These are phyloP conservation scores for Silurus aristotelis DNA, from an alignment of 2,797 vertebrate genomes.

Conservation along the genomic window DNA sequence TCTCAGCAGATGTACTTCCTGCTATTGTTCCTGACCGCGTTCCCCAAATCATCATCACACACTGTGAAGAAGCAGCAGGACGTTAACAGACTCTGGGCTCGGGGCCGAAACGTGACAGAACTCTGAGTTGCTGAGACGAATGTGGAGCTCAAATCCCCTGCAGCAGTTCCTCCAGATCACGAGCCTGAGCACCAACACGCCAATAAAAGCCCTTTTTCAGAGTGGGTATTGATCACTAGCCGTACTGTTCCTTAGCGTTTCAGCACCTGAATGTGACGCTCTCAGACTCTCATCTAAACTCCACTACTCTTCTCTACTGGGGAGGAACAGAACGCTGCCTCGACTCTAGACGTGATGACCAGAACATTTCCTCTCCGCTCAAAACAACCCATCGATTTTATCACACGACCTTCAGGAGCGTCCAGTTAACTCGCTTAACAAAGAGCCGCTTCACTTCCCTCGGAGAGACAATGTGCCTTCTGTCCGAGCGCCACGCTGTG, in stretches of 20 bases:
- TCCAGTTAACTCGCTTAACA: constrained; percentile 59
- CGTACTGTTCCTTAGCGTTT: neutral
- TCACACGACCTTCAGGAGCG: neutral
- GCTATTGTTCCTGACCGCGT: neutral
- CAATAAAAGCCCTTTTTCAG: constrained; percentile 18
- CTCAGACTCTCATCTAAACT: no score
- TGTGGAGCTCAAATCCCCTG: constrained; percentile 18
- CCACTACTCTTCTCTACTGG: no score
- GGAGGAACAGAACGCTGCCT: neutral
- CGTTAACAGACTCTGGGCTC: constrained; percentile 6
- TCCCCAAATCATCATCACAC: neutral
- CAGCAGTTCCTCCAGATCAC: constrained; percentile 38
- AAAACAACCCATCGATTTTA: neutral
- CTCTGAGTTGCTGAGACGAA: constrained; percentile 44
- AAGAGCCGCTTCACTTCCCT: constrained; percentile 63
- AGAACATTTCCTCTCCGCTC: neutral
- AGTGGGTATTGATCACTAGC: constrained; percentile 45
- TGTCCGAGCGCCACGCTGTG: constrained; percentile 69
- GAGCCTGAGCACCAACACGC: constrained; percentile 15
- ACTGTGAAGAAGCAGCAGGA: neutral
- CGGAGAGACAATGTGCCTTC: constrained; percentile 66
- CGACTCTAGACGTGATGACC: neutral
- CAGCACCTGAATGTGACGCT: neutral
- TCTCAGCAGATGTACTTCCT: constrained; percentile 15
- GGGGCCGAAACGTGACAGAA: neutral